Base-by-base conservation (phyloP, 2,797 vertebrate genomes). In the Sebastes goodei region DNA sequence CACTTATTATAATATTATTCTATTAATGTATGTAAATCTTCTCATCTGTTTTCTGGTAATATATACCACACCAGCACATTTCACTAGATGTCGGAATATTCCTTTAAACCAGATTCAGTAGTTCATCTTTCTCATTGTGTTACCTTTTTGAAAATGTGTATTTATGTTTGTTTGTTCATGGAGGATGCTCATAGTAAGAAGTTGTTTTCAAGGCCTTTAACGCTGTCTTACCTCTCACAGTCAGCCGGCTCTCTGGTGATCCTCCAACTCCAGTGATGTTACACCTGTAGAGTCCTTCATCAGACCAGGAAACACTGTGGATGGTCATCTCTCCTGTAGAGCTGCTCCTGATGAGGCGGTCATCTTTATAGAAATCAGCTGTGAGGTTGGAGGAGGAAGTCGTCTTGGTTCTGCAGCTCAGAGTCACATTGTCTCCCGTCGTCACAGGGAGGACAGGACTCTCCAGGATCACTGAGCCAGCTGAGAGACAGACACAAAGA, bases 251-350 rank as follows among this genome's bases (percentile, higher is more conserved):
- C 1, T 68, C 29, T 7, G 57, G 2, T 7, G 84, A 86, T 0
- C 2, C 10, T 66, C 27, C 65, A 2, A 0, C 10, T 3, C 29
- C 71, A 30, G 66, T 3, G 55, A 74, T 4, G 8, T 33, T 8
- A 20, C 85, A 88, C 35, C 0, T 64, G 83, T 88, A 88, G 60
- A 83, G 7, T 30, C 86, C 86, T 55, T 82, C 62, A 35, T 88
- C 46, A 4, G 57, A 60, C 5, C 0, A 7, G 2, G 73, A 80
- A 0, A 80, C 49, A 1, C 8, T 2, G 1, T 10, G 49, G 32
- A 79, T 27, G 71, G 32, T 75, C 25, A 66, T 23, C 3, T 30
- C 2, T 33, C 14, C 20, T 5, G 71, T 62, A 0, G 56, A 14
- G 72, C 76, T 71, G 66, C 27, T 67, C 4, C 17, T 0, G 7